Percentiles rank a stretch among this genome's conserved stretches.
Conservation (phyloP, 2,797 vertebrate genomes). For the Gila robusta region DNA sequence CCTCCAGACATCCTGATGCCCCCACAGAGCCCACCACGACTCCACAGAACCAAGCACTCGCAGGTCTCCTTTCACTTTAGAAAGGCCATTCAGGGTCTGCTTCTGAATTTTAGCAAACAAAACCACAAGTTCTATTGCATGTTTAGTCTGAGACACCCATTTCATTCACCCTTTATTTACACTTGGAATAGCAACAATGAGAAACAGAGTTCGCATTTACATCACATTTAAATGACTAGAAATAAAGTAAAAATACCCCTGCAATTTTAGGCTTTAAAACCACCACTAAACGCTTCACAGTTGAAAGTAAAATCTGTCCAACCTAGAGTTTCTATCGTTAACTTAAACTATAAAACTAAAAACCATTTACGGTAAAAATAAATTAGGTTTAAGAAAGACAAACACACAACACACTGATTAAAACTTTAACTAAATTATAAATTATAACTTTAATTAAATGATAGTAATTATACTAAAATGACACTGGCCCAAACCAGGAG, state of each 20-base stretch:
- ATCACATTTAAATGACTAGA: not conserved
- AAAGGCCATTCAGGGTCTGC: slow-evolving; percentile 23
- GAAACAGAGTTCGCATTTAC: not conserved
- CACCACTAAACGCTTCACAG: not conserved
- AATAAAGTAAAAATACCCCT: not conserved
- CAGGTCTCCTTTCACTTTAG: slow-evolving; percentile 1
- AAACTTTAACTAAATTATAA: not conserved
- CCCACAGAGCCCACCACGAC: slow-evolving; percentile 15
- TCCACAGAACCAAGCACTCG: slow-evolving; percentile 25
- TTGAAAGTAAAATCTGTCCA: not conserved
- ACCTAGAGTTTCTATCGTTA: not conserved
- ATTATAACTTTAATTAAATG: not conserved
- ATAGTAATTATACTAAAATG: not conserved
- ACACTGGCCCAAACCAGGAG: not conserved
- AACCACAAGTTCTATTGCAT: slow-evolving; percentile 24
- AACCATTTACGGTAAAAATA: not conserved
- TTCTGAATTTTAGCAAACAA: slow-evolving; percentile 36
- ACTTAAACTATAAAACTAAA: not conserved
- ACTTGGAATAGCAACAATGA: slow-evolving; percentile 5
- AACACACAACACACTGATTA: not conserved
- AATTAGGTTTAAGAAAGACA: not conserved
- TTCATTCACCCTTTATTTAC: slow-evolving; percentile 24
- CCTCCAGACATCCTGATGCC: slow-evolving; percentile 43
- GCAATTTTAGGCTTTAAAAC: not conserved
- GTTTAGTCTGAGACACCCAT: slow-evolving; percentile 16